phyloP scores from a whole-genome alignment of 2,888 invertebrate genomes.

The Cantharis rustica region DNA sequence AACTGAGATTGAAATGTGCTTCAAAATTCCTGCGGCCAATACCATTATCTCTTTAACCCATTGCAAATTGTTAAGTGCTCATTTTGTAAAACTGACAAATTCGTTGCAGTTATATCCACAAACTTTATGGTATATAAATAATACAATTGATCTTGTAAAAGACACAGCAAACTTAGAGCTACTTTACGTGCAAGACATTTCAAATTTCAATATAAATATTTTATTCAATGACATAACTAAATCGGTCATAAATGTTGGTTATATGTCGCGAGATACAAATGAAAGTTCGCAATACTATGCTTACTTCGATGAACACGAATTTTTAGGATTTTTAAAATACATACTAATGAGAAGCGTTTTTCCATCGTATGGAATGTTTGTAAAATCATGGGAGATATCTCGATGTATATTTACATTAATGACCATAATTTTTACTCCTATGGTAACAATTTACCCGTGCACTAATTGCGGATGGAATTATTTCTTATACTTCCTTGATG shows the following conservation, averaged over 20 bases:
- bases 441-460: constrained; percentile 13
- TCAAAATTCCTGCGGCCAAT: constrained; percentile 33
- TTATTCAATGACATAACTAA: neutral
- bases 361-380: constrained; percentile 31
- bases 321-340: constrained; percentile 12
- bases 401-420: constrained; percentile 28
- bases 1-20: constrained; percentile 34
- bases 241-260: constrained; percentile 11
- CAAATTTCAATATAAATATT: neutral
- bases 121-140: constrained; percentile 54
- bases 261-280: constrained; percentile 1
- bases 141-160: neutral
- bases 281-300: constrained; percentile 9
- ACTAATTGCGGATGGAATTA: constrained; percentile 10
- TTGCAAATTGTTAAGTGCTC: constrained; percentile 29
- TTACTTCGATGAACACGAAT: constrained; percentile 7
- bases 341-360: constrained; percentile 30
- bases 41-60: constrained; percentile 36
- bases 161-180: neutral
- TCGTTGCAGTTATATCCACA: constrained; percentile 49
- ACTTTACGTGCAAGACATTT: neutral
- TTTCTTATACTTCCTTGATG: constrained; percentile 32
- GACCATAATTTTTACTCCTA: constrained; percentile 27
- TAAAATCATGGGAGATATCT: constrained; percentile 37
- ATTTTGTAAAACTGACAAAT: constrained; percentile 16